Percentiles rank a stretch among this genome's conserved stretches.
These are phyloP conservation scores for Hirtodrosophila trivittata DNA, from an alignment of 2,888 invertebrate species.

Conservation along the genomic window DNA sequence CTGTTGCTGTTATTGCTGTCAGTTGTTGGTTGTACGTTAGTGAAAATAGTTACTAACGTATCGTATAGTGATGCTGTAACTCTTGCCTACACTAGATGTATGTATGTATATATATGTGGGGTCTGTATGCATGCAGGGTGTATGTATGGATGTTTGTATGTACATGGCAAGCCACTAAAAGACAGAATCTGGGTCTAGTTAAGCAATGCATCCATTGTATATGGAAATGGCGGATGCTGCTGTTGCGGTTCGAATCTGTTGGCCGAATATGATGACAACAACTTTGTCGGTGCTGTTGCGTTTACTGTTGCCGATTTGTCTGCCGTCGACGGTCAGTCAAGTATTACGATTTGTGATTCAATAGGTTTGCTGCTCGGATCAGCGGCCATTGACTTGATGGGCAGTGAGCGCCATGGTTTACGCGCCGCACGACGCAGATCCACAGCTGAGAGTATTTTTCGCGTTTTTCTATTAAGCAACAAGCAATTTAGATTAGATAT, in stretches of 20 bases:
- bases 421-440: slow-evolving; percentile 93
- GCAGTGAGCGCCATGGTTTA: slow-evolving; percentile 91
- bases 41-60: slow-evolving; percentile 45
- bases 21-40: slow-evolving; percentile 39
- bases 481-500: not conserved
- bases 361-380: slow-evolving; percentile 83
- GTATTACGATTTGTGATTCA: slow-evolving; percentile 89
- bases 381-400: slow-evolving; percentile 80
- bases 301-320: slow-evolving; percentile 56
- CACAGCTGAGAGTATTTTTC: slow-evolving; percentile 90
- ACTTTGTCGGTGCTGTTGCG: slow-evolving; percentile 52
- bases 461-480: slow-evolving; percentile 87
- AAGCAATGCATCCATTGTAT: slow-evolving; percentile 88
- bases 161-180: slow-evolving; percentile 74
- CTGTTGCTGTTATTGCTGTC: slow-evolving; percentile 34
- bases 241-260: slow-evolving; percentile 68
- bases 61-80: slow-evolving; percentile 65
- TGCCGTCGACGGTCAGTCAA: slow-evolving; percentile 87
- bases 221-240: slow-evolving; percentile 85
- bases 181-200: slow-evolving; percentile 81
- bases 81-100: slow-evolving; percentile 62
- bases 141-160: slow-evolving; percentile 51
- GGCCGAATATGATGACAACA: slow-evolving; percentile 67
- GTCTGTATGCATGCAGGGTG: slow-evolving; percentile 28
- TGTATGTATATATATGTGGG: slow-evolving; percentile 38